Percentiles rank a stretch among this genome's conserved stretches.
These are phyloP conservation scores for Casuarius casuarius DNA, from an alignment of 2,113 vertebrate genomes.

Conservation along the genomic window DNA sequence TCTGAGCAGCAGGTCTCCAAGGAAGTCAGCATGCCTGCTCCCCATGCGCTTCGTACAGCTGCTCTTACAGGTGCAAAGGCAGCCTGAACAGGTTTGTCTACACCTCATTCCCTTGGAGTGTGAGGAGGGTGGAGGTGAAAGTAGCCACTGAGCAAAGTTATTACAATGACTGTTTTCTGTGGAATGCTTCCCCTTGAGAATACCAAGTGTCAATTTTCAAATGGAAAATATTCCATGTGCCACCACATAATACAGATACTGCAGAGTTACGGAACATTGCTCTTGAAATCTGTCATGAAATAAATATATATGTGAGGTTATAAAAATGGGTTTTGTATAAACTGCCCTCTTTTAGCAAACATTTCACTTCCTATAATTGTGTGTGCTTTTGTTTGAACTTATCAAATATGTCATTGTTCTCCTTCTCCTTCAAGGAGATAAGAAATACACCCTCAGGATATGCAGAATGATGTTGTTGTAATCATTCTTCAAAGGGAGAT, in stretches of 20 bases:
- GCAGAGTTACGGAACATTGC: not conserved
- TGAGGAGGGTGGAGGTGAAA: not conserved
- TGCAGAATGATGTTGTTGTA: slow-evolving; percentile 60
- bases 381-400: slow-evolving; percentile 66
- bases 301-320: slow-evolving; percentile 40
- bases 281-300: slow-evolving; percentile 28
- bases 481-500: slow-evolving; percentile 65
- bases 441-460: slow-evolving; percentile 66
- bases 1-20: fast-evolving
- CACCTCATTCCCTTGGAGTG: not conserved
- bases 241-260: not conserved
- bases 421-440: slow-evolving; percentile 63
- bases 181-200: not conserved
- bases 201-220: not conserved
- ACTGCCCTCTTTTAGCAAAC: slow-evolving; percentile 59
- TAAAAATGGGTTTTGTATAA: slow-evolving; percentile 69
- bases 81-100: not conserved
- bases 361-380: slow-evolving; percentile 68
- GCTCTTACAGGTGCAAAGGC: not conserved
- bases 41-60: fast-evolving
- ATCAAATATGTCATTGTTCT: slow-evolving; percentile 66
- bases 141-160: not conserved
- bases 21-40: not conserved
- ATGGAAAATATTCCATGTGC: not conserved
- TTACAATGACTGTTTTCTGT: not conserved